These are phyloP conservation scores for Campylomormyrus numenius DNA, from an alignment of 2,113 vertebrate genomes.

Conservation along the genomic window DNA sequence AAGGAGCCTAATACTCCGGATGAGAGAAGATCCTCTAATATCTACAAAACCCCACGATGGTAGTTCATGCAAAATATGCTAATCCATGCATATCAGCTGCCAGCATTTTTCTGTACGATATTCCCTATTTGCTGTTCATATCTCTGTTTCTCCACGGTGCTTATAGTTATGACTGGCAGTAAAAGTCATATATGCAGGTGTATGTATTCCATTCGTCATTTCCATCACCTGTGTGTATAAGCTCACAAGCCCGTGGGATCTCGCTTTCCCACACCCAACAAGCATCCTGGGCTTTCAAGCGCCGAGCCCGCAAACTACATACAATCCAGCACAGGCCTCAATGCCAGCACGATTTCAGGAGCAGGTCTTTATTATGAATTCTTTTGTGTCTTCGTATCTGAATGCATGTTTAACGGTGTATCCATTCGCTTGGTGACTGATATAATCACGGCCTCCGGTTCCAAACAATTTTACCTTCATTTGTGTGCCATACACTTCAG, in stretches of 20 bases:
- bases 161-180: constrained; percentile 4
- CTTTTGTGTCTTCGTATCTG: not conserved
- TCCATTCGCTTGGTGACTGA: not conserved
- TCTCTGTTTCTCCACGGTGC: not conserved
- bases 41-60: not conserved
- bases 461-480: not conserved
- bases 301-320: not conserved
- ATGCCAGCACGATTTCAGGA: not conserved
- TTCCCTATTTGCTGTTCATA: not conserved
- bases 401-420: not conserved
- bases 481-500: not conserved
- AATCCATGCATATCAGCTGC: not conserved
- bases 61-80: not conserved
- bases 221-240: not conserved
- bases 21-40: not conserved
- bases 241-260: not conserved
- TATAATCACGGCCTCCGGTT: not conserved
- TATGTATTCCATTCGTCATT: not conserved
- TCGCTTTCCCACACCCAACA: not conserved
- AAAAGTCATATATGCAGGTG: not conserved
- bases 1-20: not conserved
- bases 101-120: not conserved
- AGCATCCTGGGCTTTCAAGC: not conserved
- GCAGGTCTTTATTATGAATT: not conserved
- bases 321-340: not conserved